phyloP scores from a whole-genome alignment of 2,113 vertebrate genomes.

The Trogon melanurus region DNA sequence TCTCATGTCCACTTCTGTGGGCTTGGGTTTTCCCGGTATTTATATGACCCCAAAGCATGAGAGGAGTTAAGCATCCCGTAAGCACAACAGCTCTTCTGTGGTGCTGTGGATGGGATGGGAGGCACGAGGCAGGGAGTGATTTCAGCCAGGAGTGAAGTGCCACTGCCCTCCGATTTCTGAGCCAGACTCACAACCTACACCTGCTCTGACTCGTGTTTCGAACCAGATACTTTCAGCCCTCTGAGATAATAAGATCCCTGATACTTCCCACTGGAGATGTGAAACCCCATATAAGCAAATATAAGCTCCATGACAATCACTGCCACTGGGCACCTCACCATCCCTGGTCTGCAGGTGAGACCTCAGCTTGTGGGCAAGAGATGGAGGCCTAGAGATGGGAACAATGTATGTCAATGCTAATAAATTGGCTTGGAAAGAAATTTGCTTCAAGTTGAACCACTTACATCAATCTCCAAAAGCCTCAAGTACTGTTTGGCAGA shows the following conservation, averaged over 20 bases:
- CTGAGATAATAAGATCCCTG: neutral
- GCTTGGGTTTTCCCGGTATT: neutral
- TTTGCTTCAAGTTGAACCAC: slow-evolving; percentile 5
- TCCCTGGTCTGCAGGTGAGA: neutral
- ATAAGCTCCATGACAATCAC: neutral
- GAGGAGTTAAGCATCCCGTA: neutral
- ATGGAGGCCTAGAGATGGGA: neutral
- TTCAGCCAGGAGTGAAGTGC: neutral
- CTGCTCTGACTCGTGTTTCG: neutral
- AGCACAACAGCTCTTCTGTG: neutral
- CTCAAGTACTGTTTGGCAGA: neutral
- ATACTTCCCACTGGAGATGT: neutral
- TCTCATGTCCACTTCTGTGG: neutral
- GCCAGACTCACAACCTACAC: neutral
- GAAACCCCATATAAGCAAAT: neutral
- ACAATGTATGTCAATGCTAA: slow-evolving; percentile 46
- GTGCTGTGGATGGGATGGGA: neutral
- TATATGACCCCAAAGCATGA: neutral
- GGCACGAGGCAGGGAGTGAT: neutral
- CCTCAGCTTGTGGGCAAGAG: neutral
- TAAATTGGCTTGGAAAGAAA: slow-evolving; percentile 57
- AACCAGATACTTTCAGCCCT: neutral
- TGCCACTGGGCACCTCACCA: neutral
- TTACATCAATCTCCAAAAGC: neutral
- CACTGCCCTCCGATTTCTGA: neutral